A percentile compares a stretch with the other conserved stretches of the same genome.
Conservation (phyloP, 2,797 vertebrate species). For the Pangasius mekongensis region DNA sequence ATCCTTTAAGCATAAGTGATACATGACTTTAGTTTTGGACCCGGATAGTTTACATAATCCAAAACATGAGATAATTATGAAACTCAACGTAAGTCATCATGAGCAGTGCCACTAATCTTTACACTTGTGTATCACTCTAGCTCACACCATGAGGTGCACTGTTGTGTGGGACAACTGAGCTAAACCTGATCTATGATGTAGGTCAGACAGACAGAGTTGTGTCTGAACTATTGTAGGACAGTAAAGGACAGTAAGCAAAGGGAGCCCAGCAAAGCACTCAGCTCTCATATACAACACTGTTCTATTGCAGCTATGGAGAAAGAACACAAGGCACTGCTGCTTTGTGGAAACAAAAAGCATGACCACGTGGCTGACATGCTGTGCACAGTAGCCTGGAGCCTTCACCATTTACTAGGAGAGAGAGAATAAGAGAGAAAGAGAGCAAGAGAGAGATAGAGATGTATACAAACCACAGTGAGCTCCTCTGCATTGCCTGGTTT, state of each 20-base stretch:
- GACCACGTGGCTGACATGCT: conserved; percentile 35
- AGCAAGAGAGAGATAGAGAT: conserved; percentile 39
- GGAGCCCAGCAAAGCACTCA: not conserved
- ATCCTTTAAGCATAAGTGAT: not conserved
- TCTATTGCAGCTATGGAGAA: not conserved
- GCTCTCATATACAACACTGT: conserved; percentile 11
- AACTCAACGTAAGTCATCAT: not conserved
- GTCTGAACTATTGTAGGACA: not conserved
- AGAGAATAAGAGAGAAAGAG: conserved; percentile 2
- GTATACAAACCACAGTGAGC: conserved; percentile 40
- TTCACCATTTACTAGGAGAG: conserved; percentile 16
- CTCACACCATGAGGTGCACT: not conserved
- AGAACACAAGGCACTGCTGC: not conserved
- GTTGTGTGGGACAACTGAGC: not conserved
- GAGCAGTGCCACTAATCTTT: not conserved
- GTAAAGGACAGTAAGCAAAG: not conserved
- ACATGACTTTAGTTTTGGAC: not conserved
- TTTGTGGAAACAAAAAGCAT: conserved; percentile 23
- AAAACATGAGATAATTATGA: conserved; percentile 12
- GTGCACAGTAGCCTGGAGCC: not conserved
- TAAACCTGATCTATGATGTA: not conserved
- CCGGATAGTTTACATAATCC: not conserved
- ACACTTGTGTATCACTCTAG: not conserved
- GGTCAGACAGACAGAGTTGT: conserved; percentile 3
- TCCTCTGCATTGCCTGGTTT: conserved; percentile 22